Conservation (phyloP, 2,113 vertebrate species). For the Myanophis thanlyinensis region DNA sequence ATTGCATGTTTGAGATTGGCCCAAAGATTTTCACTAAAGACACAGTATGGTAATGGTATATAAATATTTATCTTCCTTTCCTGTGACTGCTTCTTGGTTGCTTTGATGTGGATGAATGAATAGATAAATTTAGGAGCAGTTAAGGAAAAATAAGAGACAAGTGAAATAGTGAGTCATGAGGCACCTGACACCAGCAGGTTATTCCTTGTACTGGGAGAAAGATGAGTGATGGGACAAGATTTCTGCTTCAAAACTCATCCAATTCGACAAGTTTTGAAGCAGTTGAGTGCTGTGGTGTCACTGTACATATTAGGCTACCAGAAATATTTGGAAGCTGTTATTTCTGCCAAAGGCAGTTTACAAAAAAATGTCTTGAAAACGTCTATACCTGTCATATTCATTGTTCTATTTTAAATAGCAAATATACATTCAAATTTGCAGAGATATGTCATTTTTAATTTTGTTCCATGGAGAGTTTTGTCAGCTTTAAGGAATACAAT, state of each 20-base stretch:
- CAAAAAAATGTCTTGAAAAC: background rate
- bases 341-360: background rate
- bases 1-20: background rate
- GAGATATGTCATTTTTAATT: background rate
- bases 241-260: background rate
- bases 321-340: background rate
- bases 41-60: background rate
- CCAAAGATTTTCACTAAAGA: background rate
- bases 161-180: background rate
- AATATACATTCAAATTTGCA: background rate
- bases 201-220: background rate
- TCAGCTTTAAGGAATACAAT: background rate
- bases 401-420: background rate
- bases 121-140: background rate
- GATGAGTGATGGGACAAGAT: background rate
- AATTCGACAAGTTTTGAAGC: background rate
- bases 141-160: background rate
- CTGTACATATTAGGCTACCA: background rate
- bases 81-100: background rate
- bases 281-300: background rate
- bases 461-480: background rate
- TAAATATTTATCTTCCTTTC: background rate
- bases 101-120: background rate
- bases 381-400: background rate
- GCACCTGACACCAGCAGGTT: background rate